These are phyloP conservation scores for Argyrosomus regius DNA, from an alignment of 2,797 vertebrate genomes.

Conservation along the genomic window DNA sequence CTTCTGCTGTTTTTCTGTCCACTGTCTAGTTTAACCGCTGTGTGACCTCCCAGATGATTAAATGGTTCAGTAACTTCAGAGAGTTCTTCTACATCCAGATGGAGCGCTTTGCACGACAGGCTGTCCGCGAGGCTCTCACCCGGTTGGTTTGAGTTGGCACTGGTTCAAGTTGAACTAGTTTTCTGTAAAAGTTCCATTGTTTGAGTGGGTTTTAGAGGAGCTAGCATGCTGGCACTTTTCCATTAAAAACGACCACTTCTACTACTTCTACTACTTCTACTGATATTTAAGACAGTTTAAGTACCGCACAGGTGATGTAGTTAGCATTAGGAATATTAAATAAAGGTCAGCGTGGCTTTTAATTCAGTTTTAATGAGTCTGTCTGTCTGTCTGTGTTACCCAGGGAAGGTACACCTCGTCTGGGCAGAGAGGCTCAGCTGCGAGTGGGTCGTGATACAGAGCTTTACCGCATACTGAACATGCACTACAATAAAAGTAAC, in stretches of 20 bases:
- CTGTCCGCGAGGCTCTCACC: constrained; percentile 84
- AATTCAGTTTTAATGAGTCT: neutral
- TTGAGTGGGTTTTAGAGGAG: constrained; percentile 5
- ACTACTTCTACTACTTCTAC: neutral
- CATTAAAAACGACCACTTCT: neutral
- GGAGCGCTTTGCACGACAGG: constrained; percentile 89
- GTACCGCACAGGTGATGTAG: neutral
- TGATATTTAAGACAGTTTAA: neutral
- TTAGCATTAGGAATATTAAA: neutral
- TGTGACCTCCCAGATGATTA: constrained; percentile 90
- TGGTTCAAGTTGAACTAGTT: constrained; percentile 29
- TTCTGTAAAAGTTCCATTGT: constrained; percentile 6
- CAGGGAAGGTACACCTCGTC: constrained; percentile 73
- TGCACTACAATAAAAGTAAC: constrained; percentile 90
- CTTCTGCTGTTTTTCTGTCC: constrained; percentile 37
- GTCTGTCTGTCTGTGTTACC: constrained; percentile 26
- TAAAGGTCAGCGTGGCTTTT: neutral
- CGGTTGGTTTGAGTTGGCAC: constrained; percentile 66
- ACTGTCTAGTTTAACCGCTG: constrained; percentile 85
- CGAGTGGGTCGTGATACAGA: constrained; percentile 84
- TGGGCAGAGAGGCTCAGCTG: constrained; percentile 76
- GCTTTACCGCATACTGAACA: constrained; percentile 88
- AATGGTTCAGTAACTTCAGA: constrained; percentile 91
- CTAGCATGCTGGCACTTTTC: neutral
- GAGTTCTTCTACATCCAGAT: constrained; percentile 92